These are phyloP conservation scores for Bolinopsis microptera DNA, from an alignment of 37 sponge, comb jelly and placozoan species.

Conservation along the genomic window DNA sequence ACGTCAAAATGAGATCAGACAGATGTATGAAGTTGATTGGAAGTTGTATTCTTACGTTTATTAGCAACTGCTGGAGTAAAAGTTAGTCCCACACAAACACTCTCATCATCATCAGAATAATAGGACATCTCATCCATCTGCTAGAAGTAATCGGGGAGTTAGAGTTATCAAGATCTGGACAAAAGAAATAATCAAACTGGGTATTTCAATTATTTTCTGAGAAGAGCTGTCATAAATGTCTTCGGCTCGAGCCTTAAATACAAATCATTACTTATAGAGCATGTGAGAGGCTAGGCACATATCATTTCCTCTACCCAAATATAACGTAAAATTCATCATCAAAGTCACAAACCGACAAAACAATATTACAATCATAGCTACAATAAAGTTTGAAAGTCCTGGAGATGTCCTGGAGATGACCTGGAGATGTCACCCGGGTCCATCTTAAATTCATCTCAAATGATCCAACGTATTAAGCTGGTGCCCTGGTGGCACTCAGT, in stretches of 20 bases:
- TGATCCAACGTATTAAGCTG: background rate
- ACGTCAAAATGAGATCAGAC: background rate
- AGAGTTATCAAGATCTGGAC: too few species aligned
- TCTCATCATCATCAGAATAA: conserved; percentile 63
- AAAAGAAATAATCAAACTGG: too few species aligned
- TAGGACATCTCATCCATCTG: conserved; percentile 35
- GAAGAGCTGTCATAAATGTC: too few species aligned
- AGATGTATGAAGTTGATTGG: background rate
- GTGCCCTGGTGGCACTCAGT: background rate
- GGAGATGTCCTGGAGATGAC: too few species aligned
- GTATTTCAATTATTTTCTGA: too few species aligned
- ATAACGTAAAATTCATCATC: too few species aligned
- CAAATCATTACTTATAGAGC: too few species aligned
- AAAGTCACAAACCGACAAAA: too few species aligned
- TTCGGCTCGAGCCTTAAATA: too few species aligned
- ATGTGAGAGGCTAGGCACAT: too few species aligned
- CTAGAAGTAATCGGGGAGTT: too few species aligned
- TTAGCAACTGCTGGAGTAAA: background rate
- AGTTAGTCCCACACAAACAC: conserved; percentile 61
- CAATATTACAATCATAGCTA: background rate
- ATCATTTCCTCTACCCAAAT: too few species aligned
- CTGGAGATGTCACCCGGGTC: background rate
- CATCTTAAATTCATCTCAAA: background rate
- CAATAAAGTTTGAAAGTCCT: background rate
- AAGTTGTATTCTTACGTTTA: background rate